phyloP scores from a whole-genome alignment of 2,113 vertebrate species.

The Diadophis punctatus region DNA sequence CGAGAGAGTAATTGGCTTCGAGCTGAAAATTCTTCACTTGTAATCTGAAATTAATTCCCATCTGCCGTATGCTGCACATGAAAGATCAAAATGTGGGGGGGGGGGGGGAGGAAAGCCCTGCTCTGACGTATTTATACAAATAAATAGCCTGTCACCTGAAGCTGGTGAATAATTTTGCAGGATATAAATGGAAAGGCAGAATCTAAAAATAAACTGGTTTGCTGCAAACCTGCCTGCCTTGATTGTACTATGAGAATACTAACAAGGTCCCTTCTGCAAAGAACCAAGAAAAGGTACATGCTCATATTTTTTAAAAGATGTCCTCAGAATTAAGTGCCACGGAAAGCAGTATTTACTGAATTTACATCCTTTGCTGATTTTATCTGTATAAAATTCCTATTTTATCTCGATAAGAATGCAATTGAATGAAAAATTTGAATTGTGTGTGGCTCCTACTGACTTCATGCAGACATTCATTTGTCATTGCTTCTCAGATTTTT shows the following conservation, averaged over 20 bases:
- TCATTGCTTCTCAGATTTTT: not conserved
- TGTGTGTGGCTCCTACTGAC: not conserved
- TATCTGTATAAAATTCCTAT: not conserved
- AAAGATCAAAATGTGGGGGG: constrained; percentile 38
- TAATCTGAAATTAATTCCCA: constrained; percentile 47
- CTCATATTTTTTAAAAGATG: constrained; percentile 21
- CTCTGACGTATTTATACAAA: constrained; percentile 70
- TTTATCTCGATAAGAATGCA: constrained; percentile 7
- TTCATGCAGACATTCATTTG: not conserved
- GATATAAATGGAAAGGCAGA: constrained; percentile 90
- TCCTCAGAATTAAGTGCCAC: constrained; percentile 13
- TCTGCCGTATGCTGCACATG: constrained; percentile 20
- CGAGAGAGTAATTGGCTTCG: constrained; percentile 54
- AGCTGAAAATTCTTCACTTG: constrained; percentile 49
- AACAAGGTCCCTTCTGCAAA: constrained; percentile 68
- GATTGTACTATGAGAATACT: constrained; percentile 85
- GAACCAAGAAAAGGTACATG: constrained; percentile 34
- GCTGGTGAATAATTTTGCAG: constrained; percentile 82
- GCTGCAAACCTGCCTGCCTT: constrained; percentile 86
- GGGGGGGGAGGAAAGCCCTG: constrained; percentile 39
- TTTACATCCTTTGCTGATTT: not conserved
- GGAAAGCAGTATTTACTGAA: constrained; percentile 2
- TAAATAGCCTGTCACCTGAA: constrained; percentile 69
- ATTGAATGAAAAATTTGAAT: not conserved
- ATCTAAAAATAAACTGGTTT: constrained; percentile 75